Conservation (phyloP, 1,140 invertebrate genomes). For the Adelges cooleyi region DNA sequence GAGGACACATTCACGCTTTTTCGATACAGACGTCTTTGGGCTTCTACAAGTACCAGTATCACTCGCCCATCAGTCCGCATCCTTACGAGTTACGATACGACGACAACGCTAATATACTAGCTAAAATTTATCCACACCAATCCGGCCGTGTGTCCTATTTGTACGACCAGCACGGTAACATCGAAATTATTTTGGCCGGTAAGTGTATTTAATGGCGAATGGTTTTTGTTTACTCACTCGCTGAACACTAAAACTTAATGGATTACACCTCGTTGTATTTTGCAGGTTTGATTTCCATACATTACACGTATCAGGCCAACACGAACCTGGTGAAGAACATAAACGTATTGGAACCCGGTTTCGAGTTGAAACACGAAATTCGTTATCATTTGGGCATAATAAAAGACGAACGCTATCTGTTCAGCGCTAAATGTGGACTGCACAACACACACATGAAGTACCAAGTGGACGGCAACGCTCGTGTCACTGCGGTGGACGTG, state of each 20-base stretch:
- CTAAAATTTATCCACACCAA: conserved; percentile 81
- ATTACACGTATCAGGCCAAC: conserved; percentile 76
- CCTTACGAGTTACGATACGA: conserved; percentile 84
- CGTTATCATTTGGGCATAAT: conserved; percentile 81
- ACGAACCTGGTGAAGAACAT: conserved; percentile 72
- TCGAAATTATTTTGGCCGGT: conserved; percentile 74
- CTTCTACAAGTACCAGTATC: conserved; percentile 85
- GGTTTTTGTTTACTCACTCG: neutral
- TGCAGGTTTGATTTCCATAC: conserved; percentile 65
- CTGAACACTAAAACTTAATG: neutral
- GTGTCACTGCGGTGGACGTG: conserved; percentile 73
- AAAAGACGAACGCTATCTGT: conserved; percentile 76
- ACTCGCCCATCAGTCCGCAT: conserved; percentile 76
- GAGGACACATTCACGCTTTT: conserved; percentile 85
- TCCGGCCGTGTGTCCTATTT: conserved; percentile 78
- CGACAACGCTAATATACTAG: conserved; percentile 74
- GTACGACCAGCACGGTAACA: conserved; percentile 68
- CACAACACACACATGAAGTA: conserved; percentile 76
- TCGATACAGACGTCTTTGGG: conserved; percentile 81
- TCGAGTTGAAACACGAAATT: conserved; percentile 75
- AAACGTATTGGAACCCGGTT: conserved; percentile 71
- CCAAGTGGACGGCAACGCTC: conserved; percentile 77
- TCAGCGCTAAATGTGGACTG: conserved; percentile 67
- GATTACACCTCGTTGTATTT: neutral
- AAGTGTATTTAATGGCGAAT: conserved; percentile 26